Base-by-base conservation (phyloP, 2,888 invertebrate species). In the Xestia sexstrigata region DNA sequence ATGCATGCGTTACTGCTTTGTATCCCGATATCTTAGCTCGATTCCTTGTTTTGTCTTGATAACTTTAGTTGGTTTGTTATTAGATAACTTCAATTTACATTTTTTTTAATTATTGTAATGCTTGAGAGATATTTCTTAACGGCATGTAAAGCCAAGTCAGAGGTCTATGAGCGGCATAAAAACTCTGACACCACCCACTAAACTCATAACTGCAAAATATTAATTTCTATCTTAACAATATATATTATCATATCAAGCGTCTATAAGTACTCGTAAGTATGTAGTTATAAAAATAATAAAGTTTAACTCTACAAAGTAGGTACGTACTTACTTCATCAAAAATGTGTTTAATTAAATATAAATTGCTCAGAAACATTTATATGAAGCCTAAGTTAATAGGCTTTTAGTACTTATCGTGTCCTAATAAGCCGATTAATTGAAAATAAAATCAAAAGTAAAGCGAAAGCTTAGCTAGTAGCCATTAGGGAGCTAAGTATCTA, bases 351-450 rank as follows among this genome's bases (percentile, higher is more conserved):
- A 68, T 55, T 52, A 30, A 26, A 62, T 17, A 67, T 60, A 23
- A 35, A 78, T 26, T 39, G 30, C 15, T 55, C 4, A n/a, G 20
- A 62, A 78, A 71, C 30, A 42, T 79, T 42, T 42, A 20, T 58
- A 65, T 26, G 13, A 52, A 65, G 35, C 63, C 20, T 17, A 23
- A 66, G 26, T 60, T 67, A 60, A 47, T 79, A 67, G 52, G 60
- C 30, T 75, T 80, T 75, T 67, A 80, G 66, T 66, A 62, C 47
- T 62, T 55, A 74, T 67, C 52, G 45, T 39, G 58, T 52, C 39
- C 26, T 60, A 49, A 63, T 73, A 70, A 81, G 30, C 81, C 66
- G 42, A 68, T 70, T 67, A 42, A 70, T 81, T 75, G 9, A 23
- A 66, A 70, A 70, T 55, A 47, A 80, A 79, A 67, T 66, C 35